Percentiles rank a stretch among this genome's conserved stretches.
These are phyloP conservation scores for Drosophila parthenogenetica DNA, from an alignment of 2,888 invertebrate species.

Conservation along the genomic window DNA sequence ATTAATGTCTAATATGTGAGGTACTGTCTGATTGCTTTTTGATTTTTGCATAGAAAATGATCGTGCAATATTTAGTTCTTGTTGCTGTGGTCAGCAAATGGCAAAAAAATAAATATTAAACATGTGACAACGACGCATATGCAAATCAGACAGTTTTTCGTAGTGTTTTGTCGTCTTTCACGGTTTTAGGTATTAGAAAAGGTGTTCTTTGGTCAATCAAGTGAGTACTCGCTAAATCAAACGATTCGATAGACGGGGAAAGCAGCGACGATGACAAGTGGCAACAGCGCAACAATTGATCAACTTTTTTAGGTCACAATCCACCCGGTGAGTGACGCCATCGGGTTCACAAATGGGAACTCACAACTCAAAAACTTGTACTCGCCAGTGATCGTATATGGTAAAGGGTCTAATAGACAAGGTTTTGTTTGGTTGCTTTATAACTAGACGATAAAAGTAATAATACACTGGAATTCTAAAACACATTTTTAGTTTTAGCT, in stretches of 20 bases:
- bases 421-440: background rate
- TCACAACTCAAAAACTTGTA: background rate
- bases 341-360: slow-evolving; percentile 4
- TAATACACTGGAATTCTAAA: background rate
- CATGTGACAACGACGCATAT: slow-evolving; percentile 53
- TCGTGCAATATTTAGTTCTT: slow-evolving; percentile 57
- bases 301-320: slow-evolving; percentile 47
- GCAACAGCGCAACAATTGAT: slow-evolving; percentile 29
- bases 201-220: slow-evolving; percentile 46
- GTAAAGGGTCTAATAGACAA: background rate
- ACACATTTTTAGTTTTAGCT: no score
- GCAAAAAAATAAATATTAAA: slow-evolving; percentile 81
- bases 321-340: slow-evolving; percentile 28
- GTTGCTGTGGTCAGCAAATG: slow-evolving; percentile 78
- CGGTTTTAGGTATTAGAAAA: slow-evolving; percentile 33
- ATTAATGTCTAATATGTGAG: slow-evolving; percentile 30
- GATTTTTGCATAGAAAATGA: slow-evolving; percentile 24
- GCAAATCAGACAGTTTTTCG: slow-evolving; percentile 46
- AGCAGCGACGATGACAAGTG: slow-evolving; percentile 8
- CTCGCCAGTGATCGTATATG: background rate
- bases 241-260: slow-evolving; percentile 19
- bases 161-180: slow-evolving; percentile 23
- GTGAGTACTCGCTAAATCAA: slow-evolving; percentile 16
- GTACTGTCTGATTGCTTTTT: slow-evolving; percentile 20
- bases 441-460: background rate